Percentiles rank a stretch among this genome's conserved stretches.
Evolutionary conservation across 2,888 invertebrate species (phyloP).

Genomic region (Baccha elongata): DNA sequence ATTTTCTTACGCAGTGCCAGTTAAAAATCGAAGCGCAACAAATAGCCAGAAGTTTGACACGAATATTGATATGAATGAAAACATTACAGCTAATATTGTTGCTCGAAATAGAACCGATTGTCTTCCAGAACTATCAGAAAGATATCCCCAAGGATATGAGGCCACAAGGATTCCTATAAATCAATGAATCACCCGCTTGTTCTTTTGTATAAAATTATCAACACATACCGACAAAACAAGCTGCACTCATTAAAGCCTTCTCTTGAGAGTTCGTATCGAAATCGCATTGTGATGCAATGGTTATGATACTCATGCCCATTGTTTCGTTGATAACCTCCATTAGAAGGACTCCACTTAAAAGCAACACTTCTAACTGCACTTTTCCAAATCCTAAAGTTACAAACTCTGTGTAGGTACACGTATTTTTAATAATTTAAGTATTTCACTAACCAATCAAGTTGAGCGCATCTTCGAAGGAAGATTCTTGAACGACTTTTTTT

Average conservation of each 20-base stretch:
- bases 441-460: constrained; percentile 49
- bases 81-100: constrained; percentile 82
- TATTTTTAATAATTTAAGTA: neutral
- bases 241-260: constrained; percentile 86
- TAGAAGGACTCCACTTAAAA: constrained; percentile 86
- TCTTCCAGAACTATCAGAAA: constrained; percentile 84
- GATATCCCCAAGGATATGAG: constrained; percentile 85
- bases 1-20: constrained; percentile 83
- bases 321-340: constrained; percentile 89
- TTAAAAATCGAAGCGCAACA: constrained; percentile 83
- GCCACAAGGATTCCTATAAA: constrained; percentile 83
- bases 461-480: constrained; percentile 48
- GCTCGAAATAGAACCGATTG: constrained; percentile 83
- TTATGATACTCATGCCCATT: constrained; percentile 87
- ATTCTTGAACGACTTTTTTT: constrained; percentile 22
- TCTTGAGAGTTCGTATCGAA: constrained; percentile 84
- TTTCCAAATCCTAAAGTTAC: constrained; percentile 84
- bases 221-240: constrained; percentile 85
- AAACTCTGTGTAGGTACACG: neutral
- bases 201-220: neutral
- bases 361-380: constrained; percentile 85
- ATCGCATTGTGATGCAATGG: constrained; percentile 88
- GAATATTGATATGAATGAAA: constrained; percentile 83
- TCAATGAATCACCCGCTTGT: neutral
- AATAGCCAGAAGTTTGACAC: constrained; percentile 83